phyloP scores from a whole-genome alignment of 2,797 vertebrate genomes.

The Amblyraja radiata region DNA sequence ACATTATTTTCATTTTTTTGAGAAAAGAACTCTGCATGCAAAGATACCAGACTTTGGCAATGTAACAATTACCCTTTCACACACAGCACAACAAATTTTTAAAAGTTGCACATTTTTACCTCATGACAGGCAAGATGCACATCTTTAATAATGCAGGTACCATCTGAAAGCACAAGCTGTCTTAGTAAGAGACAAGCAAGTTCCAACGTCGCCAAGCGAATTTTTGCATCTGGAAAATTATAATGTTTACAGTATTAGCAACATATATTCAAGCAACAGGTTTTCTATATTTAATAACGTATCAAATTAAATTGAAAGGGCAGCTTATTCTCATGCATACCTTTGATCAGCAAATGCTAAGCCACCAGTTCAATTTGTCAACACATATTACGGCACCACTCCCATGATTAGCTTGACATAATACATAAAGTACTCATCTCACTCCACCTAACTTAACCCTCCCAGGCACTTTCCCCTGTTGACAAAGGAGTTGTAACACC shows the following conservation, averaged over 20 bases:
- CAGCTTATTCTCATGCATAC: not conserved
- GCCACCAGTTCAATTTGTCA: not conserved
- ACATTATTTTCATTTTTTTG: not conserved
- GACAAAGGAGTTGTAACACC: too few relatives aligned
- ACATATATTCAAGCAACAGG: not conserved
- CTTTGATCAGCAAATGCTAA: not conserved
- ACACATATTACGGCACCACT: too few relatives aligned
- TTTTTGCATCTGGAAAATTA: conserved; percentile 72
- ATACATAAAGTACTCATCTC: too few relatives aligned
- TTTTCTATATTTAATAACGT: not conserved
- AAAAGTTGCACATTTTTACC: conserved; percentile 52
- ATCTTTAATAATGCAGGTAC: conserved; percentile 79
- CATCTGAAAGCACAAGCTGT: conserved; percentile 77
- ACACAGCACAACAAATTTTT: not conserved
- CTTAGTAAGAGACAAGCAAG: conserved; percentile 86
- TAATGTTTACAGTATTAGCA: not conserved
- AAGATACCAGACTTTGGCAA: conserved; percentile 9
- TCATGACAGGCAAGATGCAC: conserved; percentile 92
- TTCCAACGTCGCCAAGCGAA: conserved; percentile 86
- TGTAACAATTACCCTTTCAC: not conserved
- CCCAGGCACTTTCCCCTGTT: too few relatives aligned
- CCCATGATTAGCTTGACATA: too few relatives aligned
- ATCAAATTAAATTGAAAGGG: not conserved
- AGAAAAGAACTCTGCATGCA: conserved; percentile 6
- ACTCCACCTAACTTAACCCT: too few relatives aligned